Evolutionary conservation across 2,888 invertebrate species (phyloP), one percentile per base, ranked within the genome.

Genomic region (Leptinotarsa haldemani): DNA sequence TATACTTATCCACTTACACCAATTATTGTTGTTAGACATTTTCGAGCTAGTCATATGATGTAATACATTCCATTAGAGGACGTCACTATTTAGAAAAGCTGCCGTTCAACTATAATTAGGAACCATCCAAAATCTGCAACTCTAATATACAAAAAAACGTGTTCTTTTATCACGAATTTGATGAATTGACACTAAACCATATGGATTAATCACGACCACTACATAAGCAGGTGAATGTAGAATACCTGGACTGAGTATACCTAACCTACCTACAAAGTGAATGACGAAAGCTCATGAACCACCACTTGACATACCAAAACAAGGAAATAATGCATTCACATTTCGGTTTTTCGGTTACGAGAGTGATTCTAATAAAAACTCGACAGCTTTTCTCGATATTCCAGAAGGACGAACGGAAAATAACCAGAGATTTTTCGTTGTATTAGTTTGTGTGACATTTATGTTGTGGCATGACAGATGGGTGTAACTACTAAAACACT

Each of bases 181-280:
- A 63, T 61, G 61, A 66, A 69, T 75, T 72, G 46, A 63, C 77
- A 74, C 74, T 72, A 78, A 80, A 83, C 83, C 84, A 84, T 84
- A 84, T 84, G 84, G 84, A 80, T 78, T 73, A 78, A 75, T 76
- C 75, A 79, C 77, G 75, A 76, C 74, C 74, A 80, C 79, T 81
- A 76, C 78, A 82, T 80, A 81, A 83, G 83, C 85, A 85, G 83
- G 85, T 85, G 86, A 86, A 85, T 83, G 85, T 85, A 82, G 70
- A 71, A 72, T 71, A 74, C 70, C 68, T 68, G 64, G 63, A 63
- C 65, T 71, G 48, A 25, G 48, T 56, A 71, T 50, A 69, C 68
- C 53, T 73, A 69, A 69, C 69, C 56, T 70, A 75, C 72, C 70
- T 70, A 72, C 56, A 40, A 76, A 80, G 77, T 78, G 78, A 81